Evolutionary conservation across 2,888 invertebrate genomes (phyloP).

Genomic region (Metacarcinus magister): DNA sequence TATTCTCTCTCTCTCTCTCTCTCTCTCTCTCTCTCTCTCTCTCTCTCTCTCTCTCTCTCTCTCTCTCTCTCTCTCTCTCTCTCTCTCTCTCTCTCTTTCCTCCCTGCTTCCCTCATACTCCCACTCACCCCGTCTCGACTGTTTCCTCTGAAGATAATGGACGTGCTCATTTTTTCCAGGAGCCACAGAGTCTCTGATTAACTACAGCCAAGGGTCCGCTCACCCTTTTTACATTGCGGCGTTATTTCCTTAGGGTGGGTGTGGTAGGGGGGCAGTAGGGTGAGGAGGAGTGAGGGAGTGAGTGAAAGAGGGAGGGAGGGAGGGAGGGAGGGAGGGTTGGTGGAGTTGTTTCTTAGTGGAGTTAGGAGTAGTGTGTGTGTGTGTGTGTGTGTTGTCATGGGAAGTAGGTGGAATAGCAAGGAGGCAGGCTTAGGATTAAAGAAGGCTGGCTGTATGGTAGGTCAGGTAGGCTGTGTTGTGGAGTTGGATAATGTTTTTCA

Average conservation of each 20-base stretch:
- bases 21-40: background rate
- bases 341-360: background rate
- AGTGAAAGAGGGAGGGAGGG: background rate
- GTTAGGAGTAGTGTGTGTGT: background rate
- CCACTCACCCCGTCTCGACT: background rate
- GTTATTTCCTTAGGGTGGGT: conserved; percentile 40
- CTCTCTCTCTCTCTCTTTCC: background rate
- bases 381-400: background rate
- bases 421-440: too few relatives aligned
- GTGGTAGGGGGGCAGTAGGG: background rate
- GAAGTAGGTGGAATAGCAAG: too few relatives aligned
- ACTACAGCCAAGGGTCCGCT: conserved; percentile 69
- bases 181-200: conserved; percentile 67
- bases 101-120: background rate
- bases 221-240: conserved; percentile 33
- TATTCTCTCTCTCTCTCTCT: background rate
- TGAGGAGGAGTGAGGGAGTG: background rate
- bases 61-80: background rate
- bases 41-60: background rate
- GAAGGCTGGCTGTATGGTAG: too few relatives aligned
- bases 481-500: too few relatives aligned
- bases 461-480: too few relatives aligned
- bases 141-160: conserved; percentile 66
- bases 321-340: background rate
- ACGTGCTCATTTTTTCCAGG: conserved; percentile 38